phyloP scores from a whole-genome alignment of 2,888 invertebrate species.

The Drosophila ustulata region DNA sequence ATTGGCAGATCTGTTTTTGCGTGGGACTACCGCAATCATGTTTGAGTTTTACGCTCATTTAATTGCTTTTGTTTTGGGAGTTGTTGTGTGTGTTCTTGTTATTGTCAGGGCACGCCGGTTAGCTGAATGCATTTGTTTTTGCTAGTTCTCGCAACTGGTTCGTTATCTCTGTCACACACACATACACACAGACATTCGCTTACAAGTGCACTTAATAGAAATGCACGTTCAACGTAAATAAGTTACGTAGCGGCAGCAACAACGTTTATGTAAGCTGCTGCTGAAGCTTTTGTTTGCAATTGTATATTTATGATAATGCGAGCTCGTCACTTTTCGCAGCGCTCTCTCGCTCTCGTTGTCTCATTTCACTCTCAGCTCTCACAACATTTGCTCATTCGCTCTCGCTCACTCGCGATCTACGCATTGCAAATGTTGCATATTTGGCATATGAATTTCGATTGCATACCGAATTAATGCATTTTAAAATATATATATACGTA shows the following conservation, averaged over 20 bases:
- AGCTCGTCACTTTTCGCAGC: slow-evolving; percentile 3
- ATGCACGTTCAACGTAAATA: slow-evolving; percentile 39
- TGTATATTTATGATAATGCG: slow-evolving; percentile 23
- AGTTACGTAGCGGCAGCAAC: slow-evolving; percentile 38
- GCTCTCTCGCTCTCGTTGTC: slow-evolving; percentile 5
- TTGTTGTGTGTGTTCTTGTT: not conserved
- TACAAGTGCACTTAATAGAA: slow-evolving; percentile 19
- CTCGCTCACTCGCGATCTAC: slow-evolving; percentile 39
- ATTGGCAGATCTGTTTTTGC: not conserved
- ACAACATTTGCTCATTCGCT: not conserved
- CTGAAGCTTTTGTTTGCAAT: slow-evolving; percentile 28
- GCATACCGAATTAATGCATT: slow-evolving; percentile 5
- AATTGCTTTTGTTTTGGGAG: not conserved
- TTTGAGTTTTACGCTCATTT: not conserved
- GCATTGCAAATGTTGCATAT: slow-evolving; percentile 29
- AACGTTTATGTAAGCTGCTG: slow-evolving; percentile 51
- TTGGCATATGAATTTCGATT: slow-evolving; percentile 4
- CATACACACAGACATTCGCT: not conserved
- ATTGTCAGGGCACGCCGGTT: slow-evolving; percentile 7
- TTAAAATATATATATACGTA: slow-evolving; percentile 15
- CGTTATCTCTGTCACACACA: slow-evolving; percentile 19
- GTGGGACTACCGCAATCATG: slow-evolving; percentile 6
- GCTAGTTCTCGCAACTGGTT: not conserved
- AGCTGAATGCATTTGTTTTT: slow-evolving; percentile 6
- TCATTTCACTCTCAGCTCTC: slow-evolving; percentile 6